Conservation (phyloP, 2,888 invertebrate species). For the Zygaena filipendulae region DNA sequence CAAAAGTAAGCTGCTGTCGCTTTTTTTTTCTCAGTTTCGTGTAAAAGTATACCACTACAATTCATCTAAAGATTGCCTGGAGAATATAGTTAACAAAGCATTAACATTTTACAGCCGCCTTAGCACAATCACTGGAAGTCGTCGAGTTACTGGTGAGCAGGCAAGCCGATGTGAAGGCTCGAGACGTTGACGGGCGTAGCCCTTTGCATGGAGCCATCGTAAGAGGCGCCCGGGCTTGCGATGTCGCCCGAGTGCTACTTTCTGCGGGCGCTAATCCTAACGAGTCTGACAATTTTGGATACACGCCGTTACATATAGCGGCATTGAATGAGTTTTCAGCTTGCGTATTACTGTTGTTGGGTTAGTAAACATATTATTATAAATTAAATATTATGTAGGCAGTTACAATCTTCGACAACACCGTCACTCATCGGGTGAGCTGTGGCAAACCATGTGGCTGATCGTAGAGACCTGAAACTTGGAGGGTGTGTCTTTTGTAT, state of each 20-base stretch:
- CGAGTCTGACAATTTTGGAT: constrained; percentile 82
- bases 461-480: too few species aligned
- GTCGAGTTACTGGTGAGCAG: constrained; percentile 75
- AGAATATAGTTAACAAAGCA: too few species aligned
- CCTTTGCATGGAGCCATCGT: constrained; percentile 85
- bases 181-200: constrained; percentile 80
- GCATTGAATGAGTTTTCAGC: constrained; percentile 85
- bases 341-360: constrained; percentile 77
- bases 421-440: too few species aligned
- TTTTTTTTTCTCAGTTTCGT: too few species aligned
- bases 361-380: constrained; percentile 23
- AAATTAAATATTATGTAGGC: constrained; percentile 2
- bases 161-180: constrained; percentile 72
- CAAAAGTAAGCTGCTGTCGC: too few species aligned
- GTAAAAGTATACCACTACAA: too few species aligned
- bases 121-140: constrained; percentile 83
- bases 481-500: too few species aligned
- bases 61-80: too few species aligned
- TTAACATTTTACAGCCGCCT: constrained; percentile 68
- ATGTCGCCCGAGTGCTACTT: constrained; percentile 74
- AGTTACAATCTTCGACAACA: too few species aligned
- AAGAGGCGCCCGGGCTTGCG: constrained; percentile 77
- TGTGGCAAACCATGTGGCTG: too few species aligned
- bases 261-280: constrained; percentile 79
- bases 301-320: constrained; percentile 85